Conservation (phyloP, 2,797 vertebrate genomes). For the Diglossa cyanea region DNA sequence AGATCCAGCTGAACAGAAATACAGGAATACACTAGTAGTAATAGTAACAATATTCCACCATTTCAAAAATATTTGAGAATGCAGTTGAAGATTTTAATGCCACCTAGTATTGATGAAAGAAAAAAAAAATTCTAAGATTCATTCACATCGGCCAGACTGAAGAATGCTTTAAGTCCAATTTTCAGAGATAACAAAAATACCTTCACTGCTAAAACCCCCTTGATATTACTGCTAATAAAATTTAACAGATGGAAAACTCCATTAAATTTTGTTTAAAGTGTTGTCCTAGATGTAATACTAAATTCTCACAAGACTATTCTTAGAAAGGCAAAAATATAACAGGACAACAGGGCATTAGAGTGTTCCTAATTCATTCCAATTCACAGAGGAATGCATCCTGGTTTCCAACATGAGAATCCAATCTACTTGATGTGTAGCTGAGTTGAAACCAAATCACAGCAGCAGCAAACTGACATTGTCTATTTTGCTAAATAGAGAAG, state of each 20-base stretch:
- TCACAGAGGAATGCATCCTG: constrained; percentile 68
- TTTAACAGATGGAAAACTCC: constrained; percentile 64
- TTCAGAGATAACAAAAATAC: constrained; percentile 14
- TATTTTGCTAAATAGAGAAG: constrained; percentile 65
- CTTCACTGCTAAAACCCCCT: constrained; percentile 3
- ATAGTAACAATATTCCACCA: not conserved
- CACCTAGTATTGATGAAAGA: not conserved
- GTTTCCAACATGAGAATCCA: constrained; percentile 72
- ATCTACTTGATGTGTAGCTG: constrained; percentile 70
- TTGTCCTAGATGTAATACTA: constrained; percentile 34
- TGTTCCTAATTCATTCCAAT: constrained; percentile 72
- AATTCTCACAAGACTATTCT: constrained; percentile 56
- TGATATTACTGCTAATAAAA: constrained; percentile 64
- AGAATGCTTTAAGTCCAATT: not conserved
- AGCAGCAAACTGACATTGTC: constrained; percentile 68
- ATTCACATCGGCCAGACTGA: not conserved
- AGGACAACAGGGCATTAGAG: constrained; percentile 53
- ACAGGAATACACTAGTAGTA: not conserved
- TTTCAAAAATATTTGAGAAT: not conserved
- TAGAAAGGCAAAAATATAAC: constrained; percentile 60
- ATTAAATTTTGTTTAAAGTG: constrained; percentile 58
- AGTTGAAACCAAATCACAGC: constrained; percentile 73
- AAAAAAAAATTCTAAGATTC: not conserved
- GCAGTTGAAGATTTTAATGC: not conserved
- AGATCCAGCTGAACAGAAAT: not conserved